Evolutionary conservation across 2,888 invertebrate genomes (phyloP).

Genomic region (Theretra japonica): DNA sequence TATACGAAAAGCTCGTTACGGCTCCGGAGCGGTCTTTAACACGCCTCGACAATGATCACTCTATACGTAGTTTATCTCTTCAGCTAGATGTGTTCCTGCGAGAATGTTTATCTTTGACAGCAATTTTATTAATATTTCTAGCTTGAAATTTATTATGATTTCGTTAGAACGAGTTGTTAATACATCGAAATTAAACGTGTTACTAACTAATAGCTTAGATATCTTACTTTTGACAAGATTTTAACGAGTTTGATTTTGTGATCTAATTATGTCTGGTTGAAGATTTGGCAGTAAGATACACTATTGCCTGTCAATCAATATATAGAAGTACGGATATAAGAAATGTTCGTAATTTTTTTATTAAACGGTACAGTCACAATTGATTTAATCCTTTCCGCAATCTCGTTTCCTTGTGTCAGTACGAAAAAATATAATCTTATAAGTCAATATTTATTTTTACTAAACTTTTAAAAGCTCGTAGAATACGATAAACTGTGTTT

Average conservation of each 20-base stretch:
- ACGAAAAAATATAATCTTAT: no score
- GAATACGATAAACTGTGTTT: no score
- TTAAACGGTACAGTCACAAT: neutral
- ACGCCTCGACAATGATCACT: conserved; percentile 81
- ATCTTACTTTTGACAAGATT: no score
- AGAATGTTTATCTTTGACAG: conserved; percentile 10
- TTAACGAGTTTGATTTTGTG: no score
- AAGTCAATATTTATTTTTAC: no score
- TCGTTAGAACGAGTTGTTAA: no score
- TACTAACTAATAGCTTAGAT: no score
- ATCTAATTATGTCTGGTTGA: no score
- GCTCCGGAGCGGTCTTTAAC: conserved; percentile 81
- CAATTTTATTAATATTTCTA: conserved; percentile 2
- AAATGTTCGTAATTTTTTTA: neutral
- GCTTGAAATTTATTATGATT: no score
- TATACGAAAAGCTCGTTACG: conserved; percentile 82
- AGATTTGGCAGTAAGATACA: neutral
- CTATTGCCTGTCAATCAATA: neutral
- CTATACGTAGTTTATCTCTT: conserved; percentile 69
- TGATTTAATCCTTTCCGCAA: neutral
- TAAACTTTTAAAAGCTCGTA: no score
- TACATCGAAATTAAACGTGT: no score
- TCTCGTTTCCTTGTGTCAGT: no score
- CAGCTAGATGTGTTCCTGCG: conserved; percentile 26
- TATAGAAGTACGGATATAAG: neutral